These are phyloP conservation scores for Agriopis aurantiaria DNA, from an alignment of 2,888 invertebrate genomes.

Conservation along the genomic window DNA sequence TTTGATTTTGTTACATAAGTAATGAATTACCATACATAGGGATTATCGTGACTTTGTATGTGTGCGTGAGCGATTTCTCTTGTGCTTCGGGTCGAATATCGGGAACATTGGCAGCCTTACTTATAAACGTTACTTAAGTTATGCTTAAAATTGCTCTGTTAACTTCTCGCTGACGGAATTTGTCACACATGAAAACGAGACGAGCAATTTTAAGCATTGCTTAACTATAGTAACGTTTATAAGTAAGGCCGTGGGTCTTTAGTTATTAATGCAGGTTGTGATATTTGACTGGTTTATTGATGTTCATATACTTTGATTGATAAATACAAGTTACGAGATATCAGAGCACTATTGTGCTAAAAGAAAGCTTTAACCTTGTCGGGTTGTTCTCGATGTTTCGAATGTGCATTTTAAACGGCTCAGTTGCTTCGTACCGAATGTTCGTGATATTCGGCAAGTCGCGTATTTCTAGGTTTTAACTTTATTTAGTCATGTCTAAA, in stretches of 20 bases:
- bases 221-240: too few relatives aligned
- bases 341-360: conserved; percentile 29
- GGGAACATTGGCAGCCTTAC: conserved; percentile 31
- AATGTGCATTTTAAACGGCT: conserved; percentile 26
- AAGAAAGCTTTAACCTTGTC: conserved; percentile 19
- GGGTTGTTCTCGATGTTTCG: not conserved
- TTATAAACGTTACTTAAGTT: too few relatives aligned
- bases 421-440: conserved; percentile 26
- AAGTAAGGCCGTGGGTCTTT: conserved; percentile 4
- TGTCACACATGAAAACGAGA: too few relatives aligned
- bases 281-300: conserved; percentile 50
- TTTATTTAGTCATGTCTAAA: conserved; percentile 83
- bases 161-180: too few relatives aligned
- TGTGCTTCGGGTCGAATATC: conserved; percentile 52
- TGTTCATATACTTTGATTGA: conserved; percentile 41
- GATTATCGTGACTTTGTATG: conserved; percentile 72
- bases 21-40: conserved; percentile 76
- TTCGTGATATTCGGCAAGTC: conserved; percentile 54
- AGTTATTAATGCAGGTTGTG: conserved; percentile 60
- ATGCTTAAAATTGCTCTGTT: too few relatives aligned
- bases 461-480: conserved; percentile 76
- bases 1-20: conserved; percentile 68
- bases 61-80: conserved; percentile 59
- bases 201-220: too few relatives aligned
- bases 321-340: conserved; percentile 10